Percentiles rank a stretch among this genome's conserved stretches.
These are phyloP conservation scores for Coregonus sp. DNA, from an alignment of 2,797 vertebrate species.

Conservation along the genomic window DNA sequence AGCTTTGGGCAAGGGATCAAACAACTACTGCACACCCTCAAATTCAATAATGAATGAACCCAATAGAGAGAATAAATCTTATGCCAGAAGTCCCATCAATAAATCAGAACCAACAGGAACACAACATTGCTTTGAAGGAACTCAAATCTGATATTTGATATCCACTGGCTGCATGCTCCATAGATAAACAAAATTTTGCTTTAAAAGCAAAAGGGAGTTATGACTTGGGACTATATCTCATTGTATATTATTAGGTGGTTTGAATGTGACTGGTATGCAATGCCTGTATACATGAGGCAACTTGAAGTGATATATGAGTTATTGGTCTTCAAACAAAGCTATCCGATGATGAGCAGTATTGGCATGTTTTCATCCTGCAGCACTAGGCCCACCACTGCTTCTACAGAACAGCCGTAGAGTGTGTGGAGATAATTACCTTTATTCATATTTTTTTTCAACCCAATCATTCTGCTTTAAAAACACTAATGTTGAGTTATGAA, in stretches of 20 bases:
- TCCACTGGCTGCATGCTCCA: constrained; percentile 27
- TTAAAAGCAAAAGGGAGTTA: constrained; percentile 33
- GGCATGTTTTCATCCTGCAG: constrained; percentile 40
- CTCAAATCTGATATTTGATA: constrained; percentile 29
- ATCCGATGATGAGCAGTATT: constrained; percentile 10
- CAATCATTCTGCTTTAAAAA: constrained; percentile 67
- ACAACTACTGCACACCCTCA: constrained; percentile 48
- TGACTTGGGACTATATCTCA: constrained; percentile 23
- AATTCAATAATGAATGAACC: constrained; percentile 72
- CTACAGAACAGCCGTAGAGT: constrained; percentile 35
- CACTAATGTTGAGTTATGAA: constrained; percentile 60
- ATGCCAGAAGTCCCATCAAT: constrained; percentile 62
- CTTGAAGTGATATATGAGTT: constrained; percentile 38
- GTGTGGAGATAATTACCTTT: constrained; percentile 66
- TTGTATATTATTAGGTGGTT: not conserved
- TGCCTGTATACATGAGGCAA: constrained; percentile 11
- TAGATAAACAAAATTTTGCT: constrained; percentile 26
- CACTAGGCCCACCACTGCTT: constrained; percentile 31
- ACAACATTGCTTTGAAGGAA: constrained; percentile 50
- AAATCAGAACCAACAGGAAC: constrained; percentile 54
- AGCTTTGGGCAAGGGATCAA: constrained; percentile 49
- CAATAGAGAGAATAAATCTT: constrained; percentile 59
- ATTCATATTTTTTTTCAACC: constrained; percentile 57
- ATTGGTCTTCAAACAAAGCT: not conserved
- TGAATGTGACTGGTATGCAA: not conserved